Evolutionary conservation across 2,797 vertebrate genomes (phyloP), one percentile per base, ranked within the genome.

Genomic region (Sardinella longiceps): DNA sequence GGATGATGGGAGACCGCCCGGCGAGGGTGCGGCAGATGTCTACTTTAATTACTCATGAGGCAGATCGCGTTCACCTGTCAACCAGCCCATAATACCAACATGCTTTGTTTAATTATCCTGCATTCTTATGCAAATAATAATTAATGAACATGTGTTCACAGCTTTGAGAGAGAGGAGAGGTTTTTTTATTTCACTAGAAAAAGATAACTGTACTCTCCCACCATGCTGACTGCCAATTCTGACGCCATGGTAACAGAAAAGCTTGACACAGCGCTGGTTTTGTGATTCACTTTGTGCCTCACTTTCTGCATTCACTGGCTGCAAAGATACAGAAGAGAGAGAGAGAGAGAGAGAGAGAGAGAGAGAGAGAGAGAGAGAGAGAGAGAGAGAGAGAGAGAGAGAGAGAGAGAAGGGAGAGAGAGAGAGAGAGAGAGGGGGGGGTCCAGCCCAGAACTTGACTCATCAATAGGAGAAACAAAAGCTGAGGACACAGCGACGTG

Each of bases 21-120:
- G 70, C 70, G 81, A 86, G 83, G 74, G 66, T 80, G 80, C 86
- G 84, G 84, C 87, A 90, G 77, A 85, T 88, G 85, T 87, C 85
- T 87, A 25, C 85, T 87, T 89, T 89, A 88, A 91, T 89, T 89
- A 90, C 85, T 80, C 66, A 82, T 33, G 77, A 86, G 23, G 80
- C 82, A 45, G 74, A 84, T 81, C 84, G 70, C 15, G 20, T 45
- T 82, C 70, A 83, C 50, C 70, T 87, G 56, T 77, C 83, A 58
- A 37, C 11, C 33, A 18, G 20, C 37, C 70, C 70, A 77, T 77
- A 77, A 23, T 77, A 3, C 60, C 60, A 81, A 86, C 82, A 85
- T 74, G 80, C 58, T 63, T 30, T 45, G 48, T 45, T 77, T 77
- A 81, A 83, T 63, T 51, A 80, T 82, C 50, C 37, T 4, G 48